Conservation (phyloP, 2,113 vertebrate species). For the Rhea americana region DNA sequence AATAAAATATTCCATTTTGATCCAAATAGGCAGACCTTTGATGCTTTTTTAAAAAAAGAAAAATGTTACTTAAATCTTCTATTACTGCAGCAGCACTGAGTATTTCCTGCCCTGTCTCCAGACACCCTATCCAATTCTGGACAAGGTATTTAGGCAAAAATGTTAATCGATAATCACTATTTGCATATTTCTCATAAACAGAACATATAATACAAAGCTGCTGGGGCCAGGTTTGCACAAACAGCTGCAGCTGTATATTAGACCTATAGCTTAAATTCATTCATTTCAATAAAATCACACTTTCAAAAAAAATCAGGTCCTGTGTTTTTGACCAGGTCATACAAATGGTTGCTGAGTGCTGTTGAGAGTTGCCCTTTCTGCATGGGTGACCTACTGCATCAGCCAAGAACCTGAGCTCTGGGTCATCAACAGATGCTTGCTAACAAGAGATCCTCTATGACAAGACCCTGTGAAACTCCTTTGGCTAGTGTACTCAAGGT, state of each 20-base stretch:
- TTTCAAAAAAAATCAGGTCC: background rate
- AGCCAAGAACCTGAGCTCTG: conserved; percentile 5
- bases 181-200: background rate
- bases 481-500: background rate
- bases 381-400: background rate
- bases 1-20: background rate
- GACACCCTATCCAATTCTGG: background rate
- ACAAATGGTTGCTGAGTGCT: background rate
- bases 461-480: background rate
- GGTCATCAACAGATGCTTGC: background rate
- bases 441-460: background rate
- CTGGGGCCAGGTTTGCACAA: background rate
- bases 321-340: background rate
- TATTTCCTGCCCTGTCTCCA: background rate
- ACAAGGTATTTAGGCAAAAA: background rate
- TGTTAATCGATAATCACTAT: background rate
- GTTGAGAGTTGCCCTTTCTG: conserved; percentile 6
- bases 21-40: background rate
- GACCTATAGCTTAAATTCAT: background rate
- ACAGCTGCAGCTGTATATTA: background rate
- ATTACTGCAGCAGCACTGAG: background rate
- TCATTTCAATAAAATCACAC: conserved; percentile 11
- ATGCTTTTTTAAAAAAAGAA: background rate
- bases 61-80: background rate
- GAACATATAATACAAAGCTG: background rate